Conservation (phyloP, 2,113 vertebrate species). For the Notechis scutatus region DNA sequence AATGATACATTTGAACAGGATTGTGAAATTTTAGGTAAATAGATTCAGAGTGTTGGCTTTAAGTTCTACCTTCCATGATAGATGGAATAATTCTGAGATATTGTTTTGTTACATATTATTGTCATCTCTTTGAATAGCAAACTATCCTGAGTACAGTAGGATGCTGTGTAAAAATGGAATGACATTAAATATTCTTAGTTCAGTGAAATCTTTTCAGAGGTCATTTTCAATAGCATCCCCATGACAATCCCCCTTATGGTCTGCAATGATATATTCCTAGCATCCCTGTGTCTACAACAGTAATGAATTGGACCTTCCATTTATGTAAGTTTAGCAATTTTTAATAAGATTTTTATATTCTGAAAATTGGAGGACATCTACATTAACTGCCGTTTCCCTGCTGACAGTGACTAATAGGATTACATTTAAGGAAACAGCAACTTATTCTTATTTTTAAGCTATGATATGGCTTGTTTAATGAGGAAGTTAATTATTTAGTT, state of each 20-base stretch:
- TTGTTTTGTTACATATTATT: not conserved
- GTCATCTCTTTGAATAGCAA: not conserved
- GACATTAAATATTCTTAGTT: not conserved
- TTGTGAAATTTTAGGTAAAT: not conserved
- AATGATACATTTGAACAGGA: not conserved
- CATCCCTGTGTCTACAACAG: not conserved
- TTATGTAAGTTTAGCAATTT: not conserved
- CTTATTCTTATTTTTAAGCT: slow-evolving; percentile 3
- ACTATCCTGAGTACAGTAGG: not conserved
- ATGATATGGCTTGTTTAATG: slow-evolving; percentile 28
- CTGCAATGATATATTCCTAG: not conserved
- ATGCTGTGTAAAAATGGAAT: not conserved
- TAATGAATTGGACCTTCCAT: not conserved
- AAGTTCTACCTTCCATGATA: not conserved
- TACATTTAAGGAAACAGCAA: slow-evolving; percentile 39
- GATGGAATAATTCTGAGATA: not conserved
- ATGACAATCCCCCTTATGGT: not conserved
- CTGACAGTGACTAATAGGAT: slow-evolving; percentile 27
- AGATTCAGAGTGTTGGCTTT: not conserved
- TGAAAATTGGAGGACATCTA: not conserved
- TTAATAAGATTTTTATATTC: not conserved
- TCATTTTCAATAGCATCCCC: not conserved
- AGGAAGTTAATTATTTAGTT: slow-evolving; percentile 49
- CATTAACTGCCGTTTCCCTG: not conserved
- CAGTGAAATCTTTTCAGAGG: not conserved